A percentile compares a stretch with the other conserved stretches of the same genome.
phyloP scores from a whole-genome alignment of 2,113 vertebrate genomes.

The Phalacrocorax aristotelis region DNA sequence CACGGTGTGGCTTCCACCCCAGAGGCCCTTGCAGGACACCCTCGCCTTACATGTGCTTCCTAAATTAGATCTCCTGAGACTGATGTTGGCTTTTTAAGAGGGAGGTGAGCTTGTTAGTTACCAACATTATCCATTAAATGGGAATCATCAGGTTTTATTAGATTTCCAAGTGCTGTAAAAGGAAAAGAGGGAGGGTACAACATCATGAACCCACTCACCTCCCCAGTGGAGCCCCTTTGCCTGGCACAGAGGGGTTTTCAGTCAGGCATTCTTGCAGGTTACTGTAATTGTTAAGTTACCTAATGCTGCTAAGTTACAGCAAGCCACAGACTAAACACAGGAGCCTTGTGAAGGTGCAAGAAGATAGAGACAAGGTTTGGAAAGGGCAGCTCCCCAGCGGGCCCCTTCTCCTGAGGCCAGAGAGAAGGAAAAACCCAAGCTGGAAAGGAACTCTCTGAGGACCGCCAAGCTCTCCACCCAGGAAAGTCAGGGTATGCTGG shows the following conservation, averaged over 20 bases:
- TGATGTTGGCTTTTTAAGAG: not conserved
- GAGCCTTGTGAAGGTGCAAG: not conserved
- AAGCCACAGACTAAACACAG: not conserved
- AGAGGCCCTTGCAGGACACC: not conserved
- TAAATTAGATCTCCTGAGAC: slow-evolving; percentile 40
- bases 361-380: not conserved
- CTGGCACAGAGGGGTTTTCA: not conserved
- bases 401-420: not conserved
- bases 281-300: not conserved
- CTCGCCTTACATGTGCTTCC: not conserved
- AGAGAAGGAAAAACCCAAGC: not conserved
- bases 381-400: not conserved
- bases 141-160: slow-evolving; percentile 5
- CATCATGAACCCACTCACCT: not conserved
- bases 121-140: not conserved
- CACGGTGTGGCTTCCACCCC: not conserved
- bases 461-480: slow-evolving; percentile 19
- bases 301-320: not conserved
- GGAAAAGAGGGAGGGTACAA: not conserved
- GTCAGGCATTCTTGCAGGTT: not conserved
- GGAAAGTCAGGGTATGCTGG: not conserved
- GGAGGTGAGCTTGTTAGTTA: slow-evolving; percentile 19
- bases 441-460: not conserved
- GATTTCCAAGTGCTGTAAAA: not conserved
- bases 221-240: not conserved